phyloP scores from a whole-genome alignment of 2,888 invertebrate species.

The Schrankia costaestrigalis region DNA sequence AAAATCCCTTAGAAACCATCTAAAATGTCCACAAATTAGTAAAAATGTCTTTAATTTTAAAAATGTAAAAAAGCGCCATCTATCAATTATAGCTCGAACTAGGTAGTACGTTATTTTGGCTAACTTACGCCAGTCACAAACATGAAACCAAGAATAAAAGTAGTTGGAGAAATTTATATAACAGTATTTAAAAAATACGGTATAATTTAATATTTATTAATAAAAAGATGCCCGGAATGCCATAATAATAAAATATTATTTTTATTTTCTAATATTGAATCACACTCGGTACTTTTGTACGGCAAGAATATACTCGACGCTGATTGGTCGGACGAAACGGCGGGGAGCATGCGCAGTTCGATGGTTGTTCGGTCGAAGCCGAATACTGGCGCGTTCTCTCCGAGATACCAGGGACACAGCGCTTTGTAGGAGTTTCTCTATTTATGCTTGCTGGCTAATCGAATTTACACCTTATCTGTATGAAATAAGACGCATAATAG shows the following conservation, averaged over 20 bases:
- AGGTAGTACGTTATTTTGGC: conserved; percentile 43
- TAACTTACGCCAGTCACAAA: conserved; percentile 27
- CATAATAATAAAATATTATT: conserved; percentile 2
- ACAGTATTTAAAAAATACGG: background rate
- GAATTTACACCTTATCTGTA: conserved; percentile 32
- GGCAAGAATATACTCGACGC: conserved; percentile 50
- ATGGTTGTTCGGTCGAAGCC: conserved; percentile 66
- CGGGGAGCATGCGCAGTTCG: conserved; percentile 76
- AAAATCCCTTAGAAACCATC: too few relatives aligned
- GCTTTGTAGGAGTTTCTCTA: conserved; percentile 69
- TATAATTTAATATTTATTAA: background rate
- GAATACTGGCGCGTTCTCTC: conserved; percentile 78
- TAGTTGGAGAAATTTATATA: background rate
- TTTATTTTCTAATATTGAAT: conserved; percentile 13
- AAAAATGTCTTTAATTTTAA: too few relatives aligned
- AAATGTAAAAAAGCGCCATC: conserved; percentile 65
- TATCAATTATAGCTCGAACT: conserved; percentile 57
- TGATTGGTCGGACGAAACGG: conserved; percentile 67
- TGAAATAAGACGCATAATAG: conserved; percentile 29
- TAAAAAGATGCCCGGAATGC: background rate
- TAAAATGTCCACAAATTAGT: too few relatives aligned
- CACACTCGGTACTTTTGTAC: conserved; percentile 34
- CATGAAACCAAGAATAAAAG: conserved; percentile 2
- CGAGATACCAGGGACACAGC: conserved; percentile 77
- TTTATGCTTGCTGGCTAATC: conserved; percentile 13